Evolutionary conservation across 2,113 vertebrate genomes (phyloP).

Genomic region (Arothron firmamentum): DNA sequence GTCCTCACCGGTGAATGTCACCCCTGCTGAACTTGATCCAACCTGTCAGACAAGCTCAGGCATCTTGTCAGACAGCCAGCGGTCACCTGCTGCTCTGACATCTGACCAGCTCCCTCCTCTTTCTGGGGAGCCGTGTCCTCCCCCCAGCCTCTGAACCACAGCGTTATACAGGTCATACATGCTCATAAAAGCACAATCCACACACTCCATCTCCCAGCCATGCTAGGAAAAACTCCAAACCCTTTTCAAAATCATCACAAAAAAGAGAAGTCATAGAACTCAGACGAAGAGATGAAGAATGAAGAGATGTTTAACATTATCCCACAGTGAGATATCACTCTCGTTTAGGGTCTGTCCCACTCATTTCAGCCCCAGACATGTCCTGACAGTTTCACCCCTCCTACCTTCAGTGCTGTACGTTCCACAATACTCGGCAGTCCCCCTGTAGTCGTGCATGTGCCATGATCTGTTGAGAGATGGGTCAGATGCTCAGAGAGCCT

Average conservation of each 20-base stretch:
- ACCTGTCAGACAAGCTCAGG: conserved; percentile 5
- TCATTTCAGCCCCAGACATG: too few species aligned
- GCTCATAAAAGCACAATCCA: conserved; percentile 24
- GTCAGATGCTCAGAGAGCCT: conserved; percentile 3
- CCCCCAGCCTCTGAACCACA: conserved; percentile 33
- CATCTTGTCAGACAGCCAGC: conserved; percentile 4
- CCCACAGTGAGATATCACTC: not conserved
- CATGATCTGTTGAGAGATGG: conserved; percentile 16
- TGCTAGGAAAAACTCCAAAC: conserved; percentile 3
- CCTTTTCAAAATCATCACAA: not conserved
- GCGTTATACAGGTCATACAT: conserved; percentile 31
- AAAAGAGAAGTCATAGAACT: not conserved
- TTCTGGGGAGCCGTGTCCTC: conserved; percentile 18
- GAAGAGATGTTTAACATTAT: not conserved
- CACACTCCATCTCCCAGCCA: conserved; percentile 11
- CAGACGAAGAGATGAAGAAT: conserved; percentile 11
- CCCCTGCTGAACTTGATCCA: conserved; percentile 17
- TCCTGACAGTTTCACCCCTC: conserved; percentile 23
- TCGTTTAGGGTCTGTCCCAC: not conserved
- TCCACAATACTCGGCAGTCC: conserved; percentile 17
- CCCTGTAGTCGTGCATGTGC: conserved; percentile 39
- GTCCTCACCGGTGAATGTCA: conserved; percentile 10
- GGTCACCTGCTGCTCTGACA: conserved; percentile 15
- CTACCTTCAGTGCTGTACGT: conserved; percentile 11
- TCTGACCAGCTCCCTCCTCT: conserved; percentile 8